Conservation (phyloP, 2,113 vertebrate genomes). For the Rhegmatorhina hoffmannsi region DNA sequence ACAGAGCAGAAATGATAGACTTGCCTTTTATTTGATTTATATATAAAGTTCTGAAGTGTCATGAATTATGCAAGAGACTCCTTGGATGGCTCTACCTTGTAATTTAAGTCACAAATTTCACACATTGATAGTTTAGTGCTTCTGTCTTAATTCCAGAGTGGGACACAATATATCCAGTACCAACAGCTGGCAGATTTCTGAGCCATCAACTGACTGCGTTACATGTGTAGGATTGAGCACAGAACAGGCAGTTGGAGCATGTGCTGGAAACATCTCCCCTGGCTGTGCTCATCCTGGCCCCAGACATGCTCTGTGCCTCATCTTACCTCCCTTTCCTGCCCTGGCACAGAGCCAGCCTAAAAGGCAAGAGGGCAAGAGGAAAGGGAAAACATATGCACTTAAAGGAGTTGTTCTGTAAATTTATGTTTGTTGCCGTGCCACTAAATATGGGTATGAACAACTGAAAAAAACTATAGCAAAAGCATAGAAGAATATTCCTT, state of each 20-base stretch:
- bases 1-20: slow-evolving; percentile 4
- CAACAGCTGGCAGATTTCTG: not conserved
- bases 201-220: not conserved
- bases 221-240: not conserved
- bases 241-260: not conserved
- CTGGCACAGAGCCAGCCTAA: not conserved
- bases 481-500: not conserved
- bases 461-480: not conserved
- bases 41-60: not conserved
- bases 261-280: not conserved
- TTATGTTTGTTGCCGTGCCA: not conserved
- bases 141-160: slow-evolving; percentile 24
- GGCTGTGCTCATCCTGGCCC: not conserved
- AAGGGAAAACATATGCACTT: not conserved
- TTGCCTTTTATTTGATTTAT: slow-evolving; percentile 1
- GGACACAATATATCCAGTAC: not conserved
- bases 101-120: slow-evolving; percentile 21
- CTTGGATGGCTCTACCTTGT: not conserved
- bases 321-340: not conserved
- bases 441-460: not conserved
- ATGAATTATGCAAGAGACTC: slow-evolving; percentile 28
- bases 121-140: not conserved
- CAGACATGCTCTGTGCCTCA: not conserved
- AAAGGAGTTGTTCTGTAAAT: not conserved
- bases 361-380: not conserved